phyloP scores from a whole-genome alignment of 2,888 invertebrate species.

The Baccha elongata region DNA sequence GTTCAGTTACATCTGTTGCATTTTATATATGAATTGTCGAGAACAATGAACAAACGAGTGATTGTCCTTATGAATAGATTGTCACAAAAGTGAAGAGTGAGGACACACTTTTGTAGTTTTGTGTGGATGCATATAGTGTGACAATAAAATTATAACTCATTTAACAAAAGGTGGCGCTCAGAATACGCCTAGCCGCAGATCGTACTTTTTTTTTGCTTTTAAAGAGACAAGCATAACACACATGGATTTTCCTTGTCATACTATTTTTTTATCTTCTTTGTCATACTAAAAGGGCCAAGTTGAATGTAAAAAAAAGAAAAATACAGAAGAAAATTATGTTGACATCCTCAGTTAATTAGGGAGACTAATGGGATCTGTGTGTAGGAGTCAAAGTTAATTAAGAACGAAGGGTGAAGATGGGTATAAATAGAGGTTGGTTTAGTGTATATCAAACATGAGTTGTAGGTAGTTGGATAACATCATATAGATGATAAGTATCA shows the following conservation, averaged over 20 bases:
- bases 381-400: conserved; percentile 67
- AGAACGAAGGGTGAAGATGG: conserved; percentile 28
- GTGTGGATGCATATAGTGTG: conserved; percentile 12
- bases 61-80: conserved; percentile 63
- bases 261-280: conserved; percentile 2
- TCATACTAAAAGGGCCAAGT: conserved; percentile 11
- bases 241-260: conserved; percentile 23
- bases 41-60: conserved; percentile 51
- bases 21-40: conserved; percentile 54
- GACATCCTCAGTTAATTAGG: conserved; percentile 70
- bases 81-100: conserved; percentile 7
- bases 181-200: not conserved
- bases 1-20: conserved; percentile 67
- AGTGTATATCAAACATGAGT: conserved; percentile 16
- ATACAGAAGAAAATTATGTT: conserved; percentile 45
- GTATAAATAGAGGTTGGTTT: not conserved
- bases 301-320: not conserved
- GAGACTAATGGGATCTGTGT: conserved; percentile 65
- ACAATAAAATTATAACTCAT: conserved; percentile 40
- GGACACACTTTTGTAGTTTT: conserved; percentile 22
- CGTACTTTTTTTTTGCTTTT: conserved; percentile 1
- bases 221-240: conserved; percentile 35
- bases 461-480: conserved; percentile 4
- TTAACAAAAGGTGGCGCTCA: conserved; percentile 17
- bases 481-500: not conserved